Evolutionary conservation across 2,797 vertebrate species (phyloP).

Genomic region (Heteromormyrus szaboi): DNA sequence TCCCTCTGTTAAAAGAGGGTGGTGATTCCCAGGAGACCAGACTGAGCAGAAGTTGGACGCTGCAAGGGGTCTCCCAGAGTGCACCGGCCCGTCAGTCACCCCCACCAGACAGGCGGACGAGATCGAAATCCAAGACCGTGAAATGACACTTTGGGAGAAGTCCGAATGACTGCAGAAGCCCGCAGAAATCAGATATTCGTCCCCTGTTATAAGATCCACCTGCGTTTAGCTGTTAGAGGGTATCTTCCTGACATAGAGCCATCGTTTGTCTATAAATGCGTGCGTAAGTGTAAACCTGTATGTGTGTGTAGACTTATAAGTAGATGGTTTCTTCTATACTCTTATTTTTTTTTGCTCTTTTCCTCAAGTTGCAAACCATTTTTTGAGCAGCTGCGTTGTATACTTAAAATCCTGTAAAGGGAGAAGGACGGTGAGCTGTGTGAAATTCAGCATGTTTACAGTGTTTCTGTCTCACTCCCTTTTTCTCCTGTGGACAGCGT

Average conservation of each 20-base stretch:
- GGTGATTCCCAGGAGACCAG: not conserved
- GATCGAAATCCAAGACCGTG: not conserved
- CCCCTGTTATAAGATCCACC: not conserved
- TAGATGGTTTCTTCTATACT: not conserved
- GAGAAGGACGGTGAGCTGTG: not conserved
- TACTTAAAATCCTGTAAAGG: not conserved
- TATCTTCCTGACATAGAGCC: not conserved
- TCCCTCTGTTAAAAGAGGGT: conserved; percentile 10
- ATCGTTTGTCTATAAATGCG: not conserved
- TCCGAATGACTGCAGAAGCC: not conserved
- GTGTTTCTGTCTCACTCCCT: not conserved
- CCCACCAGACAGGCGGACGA: not conserved
- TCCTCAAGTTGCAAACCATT: not conserved
- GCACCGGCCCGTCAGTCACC: too few species aligned
- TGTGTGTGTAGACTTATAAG: not conserved
- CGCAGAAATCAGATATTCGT: not conserved
- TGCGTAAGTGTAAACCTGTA: not conserved
- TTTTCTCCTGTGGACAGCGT: not conserved
- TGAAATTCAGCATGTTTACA: not conserved
- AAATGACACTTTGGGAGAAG: not conserved
- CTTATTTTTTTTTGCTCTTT: not conserved
- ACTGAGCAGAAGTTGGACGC: not conserved
- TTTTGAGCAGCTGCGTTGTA: not conserved
- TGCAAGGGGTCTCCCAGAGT: not conserved
- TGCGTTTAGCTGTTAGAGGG: not conserved